Evolutionary conservation across 2,113 vertebrate species (phyloP), one percentile per base, ranked within the genome.

Genomic region (Chloropsis hardwickii): DNA sequence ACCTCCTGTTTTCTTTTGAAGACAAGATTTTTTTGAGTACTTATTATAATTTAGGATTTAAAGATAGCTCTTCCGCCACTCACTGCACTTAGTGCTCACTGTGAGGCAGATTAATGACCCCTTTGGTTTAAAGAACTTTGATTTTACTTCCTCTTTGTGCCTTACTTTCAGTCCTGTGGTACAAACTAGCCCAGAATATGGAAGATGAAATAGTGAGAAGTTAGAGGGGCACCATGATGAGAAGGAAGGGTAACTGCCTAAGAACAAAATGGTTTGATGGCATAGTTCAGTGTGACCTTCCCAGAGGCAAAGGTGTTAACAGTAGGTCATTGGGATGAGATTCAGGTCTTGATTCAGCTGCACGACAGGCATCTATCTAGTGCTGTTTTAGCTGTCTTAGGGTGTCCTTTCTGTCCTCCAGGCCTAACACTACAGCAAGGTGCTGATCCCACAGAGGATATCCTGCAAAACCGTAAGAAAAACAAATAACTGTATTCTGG

Each of bases 31-130:
- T 91, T 81, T 81, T n/a, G 50, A 82, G 24, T 92, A 72, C 80
- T 96, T 97, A 77, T 37, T 96, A 71, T 92, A 95, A 96, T 88
- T 94, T 95, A 81, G 90, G 40, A 31, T 85, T 97, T 97, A 96
- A 94, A 94, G 95, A 54, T 79, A 85, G 47, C 50, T 72, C 66
- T 94, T 93, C 65, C 61, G 97, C 79, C 37, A 37, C 74, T 93
- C 51, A 69, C 57, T 88, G 50, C 10, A 28, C n/a, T 85, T 95
- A 92, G 66, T 96, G 64, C 45, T 96, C 85, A 87, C 77, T 79
- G 56, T 89, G 85, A 91, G 93, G 47, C 51, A 86, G 81, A 91
- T 95, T 88, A 94, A 95, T 92, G 42, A 74, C 42, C 29, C 35
- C 44, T 95, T 77, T 61, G 57, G 77, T 90, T 70, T 92, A 92